A percentile compares a stretch with the other conserved stretches of the same genome.
These are phyloP conservation scores for Heliopora coerulea DNA, from an alignment of 92 coral and sea anemone genomes.

Conservation along the genomic window DNA sequence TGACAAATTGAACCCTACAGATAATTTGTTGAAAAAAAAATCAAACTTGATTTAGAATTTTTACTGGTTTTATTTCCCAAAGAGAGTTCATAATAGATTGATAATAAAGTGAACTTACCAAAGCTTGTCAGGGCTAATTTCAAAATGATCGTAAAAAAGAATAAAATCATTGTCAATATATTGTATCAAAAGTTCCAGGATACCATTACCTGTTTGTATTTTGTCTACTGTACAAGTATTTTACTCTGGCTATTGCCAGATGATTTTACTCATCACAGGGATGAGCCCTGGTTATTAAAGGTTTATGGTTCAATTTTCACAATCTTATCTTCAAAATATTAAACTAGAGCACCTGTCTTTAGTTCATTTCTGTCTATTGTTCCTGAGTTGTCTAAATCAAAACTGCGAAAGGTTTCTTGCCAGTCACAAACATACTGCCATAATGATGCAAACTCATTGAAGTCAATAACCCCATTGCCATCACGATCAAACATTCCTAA, in stretches of 20 bases:
- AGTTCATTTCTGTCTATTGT: conserved; percentile 88
- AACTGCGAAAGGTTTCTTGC: conserved; percentile 90
- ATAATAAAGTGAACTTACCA: conserved; percentile 96
- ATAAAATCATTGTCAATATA: too few relatives aligned
- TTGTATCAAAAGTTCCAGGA: too few relatives aligned
- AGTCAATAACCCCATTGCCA: conserved; percentile 86
- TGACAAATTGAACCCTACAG: conserved; percentile 77
- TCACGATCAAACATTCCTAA: conserved; percentile 98
- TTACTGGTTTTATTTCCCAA: neutral
- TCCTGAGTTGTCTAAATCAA: conserved; percentile 93
- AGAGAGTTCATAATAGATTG: neutral
- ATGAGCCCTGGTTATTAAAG: too few relatives aligned
- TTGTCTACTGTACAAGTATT: neutral
- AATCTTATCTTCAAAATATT: too few relatives aligned
- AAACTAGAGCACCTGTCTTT: conserved; percentile 76
- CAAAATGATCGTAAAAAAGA: too few relatives aligned
- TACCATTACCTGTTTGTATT: too few relatives aligned
- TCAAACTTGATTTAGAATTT: neutral
- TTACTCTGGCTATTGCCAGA: too few relatives aligned
- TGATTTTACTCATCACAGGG: too few relatives aligned
- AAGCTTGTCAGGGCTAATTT: conserved; percentile 83
- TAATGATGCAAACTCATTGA: conserved; percentile 83
- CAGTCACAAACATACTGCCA: conserved; percentile 97
- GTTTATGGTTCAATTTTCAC: too few relatives aligned
- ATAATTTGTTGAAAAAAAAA: neutral